A percentile compares a stretch with the other conserved stretches of the same genome.
phyloP scores from a whole-genome alignment of 2,888 invertebrate species.

The Odontomyia ornata region DNA sequence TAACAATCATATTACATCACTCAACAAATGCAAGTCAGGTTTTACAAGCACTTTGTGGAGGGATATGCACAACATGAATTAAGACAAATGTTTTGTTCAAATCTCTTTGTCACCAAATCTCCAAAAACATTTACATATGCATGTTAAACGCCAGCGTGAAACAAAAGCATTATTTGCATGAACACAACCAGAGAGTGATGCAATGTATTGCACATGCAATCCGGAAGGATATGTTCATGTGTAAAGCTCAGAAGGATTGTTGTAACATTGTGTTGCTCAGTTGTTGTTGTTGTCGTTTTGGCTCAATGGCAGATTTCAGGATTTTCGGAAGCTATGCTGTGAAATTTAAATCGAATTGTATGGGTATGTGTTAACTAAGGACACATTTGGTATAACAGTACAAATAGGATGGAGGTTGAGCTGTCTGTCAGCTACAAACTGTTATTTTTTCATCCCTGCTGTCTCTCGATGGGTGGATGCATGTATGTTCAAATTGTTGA shows the following conservation, averaged over 20 bases:
- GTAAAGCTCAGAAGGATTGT: not conserved
- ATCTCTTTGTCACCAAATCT: conserved; percentile 33
- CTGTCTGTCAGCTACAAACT: not conserved
- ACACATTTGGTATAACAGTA: conserved; percentile 15
- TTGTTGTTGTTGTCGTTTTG: not conserved
- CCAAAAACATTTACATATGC: not conserved
- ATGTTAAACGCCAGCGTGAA: not conserved
- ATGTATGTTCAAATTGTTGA: too few species aligned
- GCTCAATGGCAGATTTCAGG: not conserved
- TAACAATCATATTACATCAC: too few species aligned
- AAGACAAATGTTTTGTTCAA: conserved; percentile 37
- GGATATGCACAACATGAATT: conserved; percentile 41
- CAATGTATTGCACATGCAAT: not conserved
- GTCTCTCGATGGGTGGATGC: too few species aligned
- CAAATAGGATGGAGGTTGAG: not conserved
- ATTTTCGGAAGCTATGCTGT: not conserved
- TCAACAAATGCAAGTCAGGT: too few species aligned
- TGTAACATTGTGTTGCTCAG: conserved; percentile 5
- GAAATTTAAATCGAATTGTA: conserved; percentile 24
- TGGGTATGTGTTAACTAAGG: not conserved
- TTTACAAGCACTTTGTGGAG: not conserved
- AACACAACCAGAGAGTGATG: not conserved
- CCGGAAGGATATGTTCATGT: conserved; percentile 8
- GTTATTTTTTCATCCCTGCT: too few species aligned
- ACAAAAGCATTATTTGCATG: not conserved